A percentile compares a stretch with the other conserved stretches of the same genome.
Conservation (phyloP, 92 coral and sea anemone species). For the Heteractis magnifica region DNA sequence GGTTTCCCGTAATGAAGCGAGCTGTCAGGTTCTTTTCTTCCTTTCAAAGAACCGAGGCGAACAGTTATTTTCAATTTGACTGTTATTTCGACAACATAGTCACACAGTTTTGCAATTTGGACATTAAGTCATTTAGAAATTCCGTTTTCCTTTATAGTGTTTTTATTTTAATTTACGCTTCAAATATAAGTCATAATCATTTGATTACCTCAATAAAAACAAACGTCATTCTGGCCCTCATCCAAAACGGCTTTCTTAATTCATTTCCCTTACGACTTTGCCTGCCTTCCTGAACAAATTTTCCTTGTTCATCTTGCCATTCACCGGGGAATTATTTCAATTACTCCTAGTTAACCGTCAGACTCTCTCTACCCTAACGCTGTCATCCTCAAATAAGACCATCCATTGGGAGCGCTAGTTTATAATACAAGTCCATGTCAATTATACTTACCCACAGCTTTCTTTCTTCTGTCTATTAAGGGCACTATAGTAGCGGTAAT, state of each 20-base stretch:
- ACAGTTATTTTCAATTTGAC: neutral
- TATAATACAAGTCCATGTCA: slow-evolving; percentile 35
- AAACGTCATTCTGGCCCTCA: slow-evolving; percentile 27
- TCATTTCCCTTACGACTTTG: slow-evolving; percentile 22
- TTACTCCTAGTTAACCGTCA: slow-evolving; percentile 19
- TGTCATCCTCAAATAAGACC: slow-evolving; percentile 24
- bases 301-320: slow-evolving; percentile 16
- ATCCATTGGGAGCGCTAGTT: slow-evolving; percentile 19
- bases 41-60: neutral
- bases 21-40: slow-evolving; percentile 12
- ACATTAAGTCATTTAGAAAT: slow-evolving; percentile 23
- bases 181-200: slow-evolving; percentile 9
- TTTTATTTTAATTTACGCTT: slow-evolving; percentile 23
- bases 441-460: neutral
- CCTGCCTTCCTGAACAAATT: slow-evolving; percentile 26
- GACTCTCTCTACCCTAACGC: neutral
- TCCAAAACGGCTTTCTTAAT: slow-evolving; percentile 19
- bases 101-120: neutral
- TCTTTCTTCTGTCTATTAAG: slow-evolving; percentile 17
- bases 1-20: slow-evolving; percentile 18
- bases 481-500: slow-evolving; percentile 31
- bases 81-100: neutral
- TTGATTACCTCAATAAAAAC: slow-evolving; percentile 33
- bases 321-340: slow-evolving; percentile 22
- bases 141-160: slow-evolving; percentile 26